A percentile compares a stretch with the other conserved stretches of the same genome.
Evolutionary conservation across 2,888 invertebrate genomes (phyloP).

Genomic region (Standfussiana lucernea): DNA sequence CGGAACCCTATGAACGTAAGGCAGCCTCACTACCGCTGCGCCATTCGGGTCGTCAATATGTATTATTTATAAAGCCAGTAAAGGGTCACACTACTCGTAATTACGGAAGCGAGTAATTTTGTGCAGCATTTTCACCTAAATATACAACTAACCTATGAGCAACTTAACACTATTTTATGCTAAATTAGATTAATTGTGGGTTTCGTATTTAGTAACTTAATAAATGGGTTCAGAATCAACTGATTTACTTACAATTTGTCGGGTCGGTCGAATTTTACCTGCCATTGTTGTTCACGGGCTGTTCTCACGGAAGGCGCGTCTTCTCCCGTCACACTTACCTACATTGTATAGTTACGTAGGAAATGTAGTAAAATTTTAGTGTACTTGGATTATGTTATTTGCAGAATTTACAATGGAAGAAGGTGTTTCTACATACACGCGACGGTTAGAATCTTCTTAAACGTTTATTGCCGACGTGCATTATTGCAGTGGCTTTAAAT

Average conservation of each 20-base stretch:
- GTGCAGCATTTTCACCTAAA: background rate
- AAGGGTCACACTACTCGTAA: constrained; percentile 14
- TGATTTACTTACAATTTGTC: constrained; percentile 62
- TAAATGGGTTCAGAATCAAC: constrained; percentile 49
- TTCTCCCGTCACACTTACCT: constrained; percentile 81
- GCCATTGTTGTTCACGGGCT: constrained; percentile 71
- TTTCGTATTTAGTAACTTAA: constrained; percentile 25
- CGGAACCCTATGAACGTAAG: no score
- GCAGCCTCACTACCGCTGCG: no score
- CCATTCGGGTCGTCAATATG: no score
- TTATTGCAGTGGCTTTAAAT: constrained; percentile 6
- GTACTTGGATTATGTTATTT: constrained; percentile 66
- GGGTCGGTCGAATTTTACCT: constrained; percentile 70
- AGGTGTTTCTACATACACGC: constrained; percentile 15
- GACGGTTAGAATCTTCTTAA: constrained; percentile 18
- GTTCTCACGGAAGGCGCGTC: constrained; percentile 85
- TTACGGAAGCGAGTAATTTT: constrained; percentile 31
- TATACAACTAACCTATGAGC: background rate
- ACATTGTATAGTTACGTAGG: constrained; percentile 74
- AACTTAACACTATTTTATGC: background rate
- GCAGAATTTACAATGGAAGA: constrained; percentile 55
- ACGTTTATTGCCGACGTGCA: background rate
- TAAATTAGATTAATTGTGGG: constrained; percentile 4
- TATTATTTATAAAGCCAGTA: constrained; percentile 17
- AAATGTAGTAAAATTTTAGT: constrained; percentile 67